phyloP scores from a whole-genome alignment of 1,140 invertebrate species.

The Myzus persicae region DNA sequence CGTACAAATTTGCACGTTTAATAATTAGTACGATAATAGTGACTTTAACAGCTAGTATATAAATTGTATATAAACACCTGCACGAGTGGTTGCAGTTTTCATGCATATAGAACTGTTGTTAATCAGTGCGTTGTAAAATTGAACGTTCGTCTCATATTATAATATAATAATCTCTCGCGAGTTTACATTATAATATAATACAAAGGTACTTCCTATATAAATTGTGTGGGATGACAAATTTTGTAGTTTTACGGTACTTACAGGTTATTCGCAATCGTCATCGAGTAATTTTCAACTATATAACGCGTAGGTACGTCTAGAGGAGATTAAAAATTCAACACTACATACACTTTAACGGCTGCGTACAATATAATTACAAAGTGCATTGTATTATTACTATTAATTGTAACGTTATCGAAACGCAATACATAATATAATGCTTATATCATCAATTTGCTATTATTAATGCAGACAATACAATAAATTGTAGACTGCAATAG shows the following conservation, averaged over 20 bases:
- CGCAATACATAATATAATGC: not conserved
- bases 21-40: constrained; percentile 16
- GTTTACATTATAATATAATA: no score
- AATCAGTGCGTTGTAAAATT: constrained; percentile 11
- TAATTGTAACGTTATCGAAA: not conserved
- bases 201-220: not conserved
- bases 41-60: not conserved
- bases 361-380: not conserved
- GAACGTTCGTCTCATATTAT: not conserved
- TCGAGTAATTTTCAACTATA: not conserved
- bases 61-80: not conserved
- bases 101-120: constrained; percentile 36
- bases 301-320: not conserved
- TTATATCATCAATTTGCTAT: not conserved
- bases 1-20: not conserved
- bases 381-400: not conserved
- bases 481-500: not conserved
- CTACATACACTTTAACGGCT: not conserved
- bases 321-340: not conserved
- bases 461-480: not conserved
- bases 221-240: not conserved
- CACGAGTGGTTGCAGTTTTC: not conserved
- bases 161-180: not conserved
- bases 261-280: not conserved
- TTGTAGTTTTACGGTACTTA: not conserved